Evolutionary conservation across 2,888 invertebrate species (phyloP).

Genomic region (Drosophila picticornis): DNA sequence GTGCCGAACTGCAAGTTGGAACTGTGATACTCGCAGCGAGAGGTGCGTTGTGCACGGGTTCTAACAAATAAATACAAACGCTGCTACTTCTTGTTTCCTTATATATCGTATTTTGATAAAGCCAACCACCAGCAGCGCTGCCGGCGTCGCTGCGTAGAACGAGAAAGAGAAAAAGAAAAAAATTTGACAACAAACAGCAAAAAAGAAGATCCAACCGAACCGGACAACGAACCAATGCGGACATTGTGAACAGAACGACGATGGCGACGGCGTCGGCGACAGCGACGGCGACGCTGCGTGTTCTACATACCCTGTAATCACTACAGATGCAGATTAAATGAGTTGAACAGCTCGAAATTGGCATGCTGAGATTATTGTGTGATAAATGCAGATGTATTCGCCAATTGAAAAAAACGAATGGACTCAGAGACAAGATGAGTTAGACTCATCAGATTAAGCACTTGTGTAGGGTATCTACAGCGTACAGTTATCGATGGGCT

Average conservation of each 20-base stretch:
- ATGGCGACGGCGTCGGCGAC: background rate
- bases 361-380: too few species aligned
- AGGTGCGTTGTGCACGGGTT: conserved; percentile 78
- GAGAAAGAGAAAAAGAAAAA: conserved; percentile 17
- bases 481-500: background rate
- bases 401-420: background rate
- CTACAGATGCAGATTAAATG: too few species aligned
- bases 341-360: background rate
- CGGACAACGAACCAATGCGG: conserved; percentile 65
- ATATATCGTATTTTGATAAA: conserved; percentile 78
- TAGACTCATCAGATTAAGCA: background rate
- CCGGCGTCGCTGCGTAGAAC: conserved; percentile 43
- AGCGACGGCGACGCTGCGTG: conserved; percentile 26
- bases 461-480: background rate
- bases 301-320: conserved; percentile 24
- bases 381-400: background rate
- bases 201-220: conserved; percentile 64
- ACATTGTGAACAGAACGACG: conserved; percentile 39
- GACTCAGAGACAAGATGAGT: background rate
- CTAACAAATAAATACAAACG: conserved; percentile 82
- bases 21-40: conserved; percentile 37
- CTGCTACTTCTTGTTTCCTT: conserved; percentile 83
- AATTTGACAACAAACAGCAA: conserved; percentile 16
- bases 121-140: conserved; percentile 33
- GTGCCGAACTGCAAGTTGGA: conserved; percentile 29